Evolutionary conservation across 35 echinoderm and acorn worm species (phyloP).

Genomic region (Heliocidaris tuberculata): DNA sequence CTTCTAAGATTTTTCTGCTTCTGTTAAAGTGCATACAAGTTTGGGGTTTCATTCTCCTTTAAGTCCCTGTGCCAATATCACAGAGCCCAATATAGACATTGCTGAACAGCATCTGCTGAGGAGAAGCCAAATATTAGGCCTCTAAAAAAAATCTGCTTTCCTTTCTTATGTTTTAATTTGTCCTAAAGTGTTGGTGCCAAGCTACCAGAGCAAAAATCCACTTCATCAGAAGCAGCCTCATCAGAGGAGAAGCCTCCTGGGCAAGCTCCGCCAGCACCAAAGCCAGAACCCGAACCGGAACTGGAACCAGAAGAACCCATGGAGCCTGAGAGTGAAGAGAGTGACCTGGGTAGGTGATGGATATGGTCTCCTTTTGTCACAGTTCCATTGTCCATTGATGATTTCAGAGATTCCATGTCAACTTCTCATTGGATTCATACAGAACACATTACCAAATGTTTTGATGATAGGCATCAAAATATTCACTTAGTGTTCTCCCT

Average conservation of each 20-base stretch:
- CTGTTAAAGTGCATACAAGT: too few species aligned
- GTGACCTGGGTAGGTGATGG: constrained; percentile 75
- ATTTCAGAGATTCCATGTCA: not conserved
- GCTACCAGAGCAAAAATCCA: not conserved
- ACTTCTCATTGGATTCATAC: too few species aligned
- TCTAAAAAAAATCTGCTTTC: not conserved
- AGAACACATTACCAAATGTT: too few species aligned
- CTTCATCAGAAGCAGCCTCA: not conserved
- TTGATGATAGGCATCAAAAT: too few species aligned
- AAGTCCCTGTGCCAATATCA: too few species aligned
- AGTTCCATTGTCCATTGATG: not conserved
- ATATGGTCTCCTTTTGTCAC: not conserved
- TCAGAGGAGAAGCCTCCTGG: not conserved
- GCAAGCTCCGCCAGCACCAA: not conserved
- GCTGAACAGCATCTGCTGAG: too few species aligned
- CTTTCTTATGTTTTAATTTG: not conserved
- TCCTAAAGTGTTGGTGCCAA: not conserved
- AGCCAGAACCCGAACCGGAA: constrained; percentile 47
- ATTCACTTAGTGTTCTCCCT: too few species aligned
- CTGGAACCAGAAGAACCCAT: constrained; percentile 64
- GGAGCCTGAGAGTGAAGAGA: constrained; percentile 88
- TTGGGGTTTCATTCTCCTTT: too few species aligned
- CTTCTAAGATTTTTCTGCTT: too few species aligned
- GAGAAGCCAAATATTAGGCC: too few species aligned
- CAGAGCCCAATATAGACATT: too few species aligned